These are phyloP conservation scores for Pseudoips prasinana DNA, from an alignment of 2,888 invertebrate genomes.

Conservation along the genomic window DNA sequence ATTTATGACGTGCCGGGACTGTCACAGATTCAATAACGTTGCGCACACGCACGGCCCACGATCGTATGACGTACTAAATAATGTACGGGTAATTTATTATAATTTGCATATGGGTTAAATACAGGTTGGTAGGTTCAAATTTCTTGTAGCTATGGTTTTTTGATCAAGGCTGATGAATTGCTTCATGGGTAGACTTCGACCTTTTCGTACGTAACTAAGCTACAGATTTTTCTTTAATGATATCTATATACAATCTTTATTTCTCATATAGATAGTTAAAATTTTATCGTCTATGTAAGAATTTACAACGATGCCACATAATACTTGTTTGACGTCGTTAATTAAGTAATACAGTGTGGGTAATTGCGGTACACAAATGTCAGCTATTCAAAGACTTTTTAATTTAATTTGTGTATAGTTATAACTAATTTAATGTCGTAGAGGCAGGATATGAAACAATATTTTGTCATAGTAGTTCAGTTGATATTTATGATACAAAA, in stretches of 20 bases:
- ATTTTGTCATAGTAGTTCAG: no score
- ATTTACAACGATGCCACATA: conserved; percentile 6
- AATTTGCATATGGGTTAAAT: conserved; percentile 43
- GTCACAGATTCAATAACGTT: conserved; percentile 56
- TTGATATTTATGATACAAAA: no score
- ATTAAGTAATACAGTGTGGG: conserved; percentile 19
- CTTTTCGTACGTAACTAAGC: neutral
- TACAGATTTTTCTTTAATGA: no score
- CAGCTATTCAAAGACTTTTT: conserved; percentile 13
- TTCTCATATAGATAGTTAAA: neutral
- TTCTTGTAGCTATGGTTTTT: conserved; percentile 23
- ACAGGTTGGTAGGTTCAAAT: conserved; percentile 33
- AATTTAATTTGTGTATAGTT: no score
- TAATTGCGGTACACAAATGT: conserved; percentile 18
- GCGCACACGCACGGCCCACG: conserved; percentile 49
- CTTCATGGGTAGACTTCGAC: neutral
- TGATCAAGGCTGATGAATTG: conserved; percentile 24
- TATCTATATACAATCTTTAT: no score
- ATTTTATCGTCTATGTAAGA: neutral
- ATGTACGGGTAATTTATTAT: conserved; percentile 40
- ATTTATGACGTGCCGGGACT: conserved; percentile 58
- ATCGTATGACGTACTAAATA: conserved; percentile 40
- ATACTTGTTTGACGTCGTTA: conserved; percentile 10
- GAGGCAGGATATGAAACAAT: no score
- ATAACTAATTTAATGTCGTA: no score